Evolutionary conservation across 2,113 vertebrate species (phyloP), one percentile per base, ranked within the genome.

Genomic region (Mastomys natalensis): DNA sequence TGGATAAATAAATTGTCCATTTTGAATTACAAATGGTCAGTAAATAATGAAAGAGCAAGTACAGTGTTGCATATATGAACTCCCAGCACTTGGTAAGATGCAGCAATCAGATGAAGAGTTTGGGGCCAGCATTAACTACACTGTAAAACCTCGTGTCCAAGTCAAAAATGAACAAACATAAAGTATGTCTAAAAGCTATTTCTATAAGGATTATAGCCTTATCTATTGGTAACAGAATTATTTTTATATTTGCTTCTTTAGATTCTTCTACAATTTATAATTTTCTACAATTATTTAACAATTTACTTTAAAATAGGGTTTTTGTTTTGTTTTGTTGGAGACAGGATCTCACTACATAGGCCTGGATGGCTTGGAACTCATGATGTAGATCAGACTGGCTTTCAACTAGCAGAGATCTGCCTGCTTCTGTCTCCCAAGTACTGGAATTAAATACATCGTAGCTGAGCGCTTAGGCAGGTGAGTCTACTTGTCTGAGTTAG

Each of bases 171-270:
- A 84, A 13, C 7, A 55, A 82, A 10, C 31, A 74, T 94, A 89
- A 60, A 40, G 37, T 19, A 55, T 26, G 5, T 55, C 53, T 86
- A 81, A 84, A 87, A 87, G 85, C 48, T 73, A 90, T 26, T 94
- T 88, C 13, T 68, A 82, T 1, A 94, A 73, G 9, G 68, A 70
- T 80, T 73, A 78, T 53, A 92, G n/a, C 13, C 62, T 81, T 91
- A 13, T 74, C 93, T 91, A 40, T 89, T 89, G 29, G 70, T n/a
- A 94, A 16, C 15, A 45, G 29, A 34, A 78, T 51, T 80, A 89
- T 84, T 94, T 93, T 89, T 84, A 37, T 72, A 58, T 93, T 51
- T 91, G 15, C 48, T 80, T 94, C 48, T 74, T 95, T 76, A 87
- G 51, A 81, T 94, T 87, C 29, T 78, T 78, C 68, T 77, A 70